Percentiles rank a stretch among this genome's conserved stretches.
These are phyloP conservation scores for human DNA, from an alignment of 2,113 vertebrate species.

Conservation along the genomic window DNA sequence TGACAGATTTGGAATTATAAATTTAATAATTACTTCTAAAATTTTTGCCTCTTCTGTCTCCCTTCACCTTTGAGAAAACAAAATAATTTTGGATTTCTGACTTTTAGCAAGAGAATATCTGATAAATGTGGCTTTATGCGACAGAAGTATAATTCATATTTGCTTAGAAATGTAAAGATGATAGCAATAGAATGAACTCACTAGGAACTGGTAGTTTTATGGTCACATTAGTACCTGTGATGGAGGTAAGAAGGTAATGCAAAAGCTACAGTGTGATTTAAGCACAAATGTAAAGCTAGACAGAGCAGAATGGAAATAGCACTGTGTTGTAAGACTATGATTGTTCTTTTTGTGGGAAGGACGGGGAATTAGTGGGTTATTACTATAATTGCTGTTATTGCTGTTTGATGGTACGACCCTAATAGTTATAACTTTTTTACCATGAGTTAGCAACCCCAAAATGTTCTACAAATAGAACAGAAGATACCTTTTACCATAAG, in stretches of 20 bases:
- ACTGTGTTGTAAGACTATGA: background rate
- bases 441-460: background rate
- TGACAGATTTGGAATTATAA: background rate
- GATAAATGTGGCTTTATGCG: background rate
- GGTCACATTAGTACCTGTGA: background rate
- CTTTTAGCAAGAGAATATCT: slow-evolving; percentile 18
- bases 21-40: slow-evolving; percentile 15
- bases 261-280: background rate
- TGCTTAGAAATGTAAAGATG: background rate
- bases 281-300: background rate
- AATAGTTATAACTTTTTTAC: background rate
- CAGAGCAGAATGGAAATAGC: background rate
- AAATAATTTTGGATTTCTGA: slow-evolving; percentile 42
- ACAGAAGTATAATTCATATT: slow-evolving; percentile 7
- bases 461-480: background rate
- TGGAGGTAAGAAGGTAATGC: background rate
- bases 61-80: slow-evolving; percentile 22
- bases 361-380: background rate
- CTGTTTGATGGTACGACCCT: background rate
- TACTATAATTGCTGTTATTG: background rate
- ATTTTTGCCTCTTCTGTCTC: background rate
- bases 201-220: background rate
- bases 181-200: background rate
- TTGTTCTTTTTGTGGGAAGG: background rate
- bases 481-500: background rate